Evolutionary conservation across 1,140 invertebrate genomes (phyloP).

Genomic region (Littorina saxatilis): DNA sequence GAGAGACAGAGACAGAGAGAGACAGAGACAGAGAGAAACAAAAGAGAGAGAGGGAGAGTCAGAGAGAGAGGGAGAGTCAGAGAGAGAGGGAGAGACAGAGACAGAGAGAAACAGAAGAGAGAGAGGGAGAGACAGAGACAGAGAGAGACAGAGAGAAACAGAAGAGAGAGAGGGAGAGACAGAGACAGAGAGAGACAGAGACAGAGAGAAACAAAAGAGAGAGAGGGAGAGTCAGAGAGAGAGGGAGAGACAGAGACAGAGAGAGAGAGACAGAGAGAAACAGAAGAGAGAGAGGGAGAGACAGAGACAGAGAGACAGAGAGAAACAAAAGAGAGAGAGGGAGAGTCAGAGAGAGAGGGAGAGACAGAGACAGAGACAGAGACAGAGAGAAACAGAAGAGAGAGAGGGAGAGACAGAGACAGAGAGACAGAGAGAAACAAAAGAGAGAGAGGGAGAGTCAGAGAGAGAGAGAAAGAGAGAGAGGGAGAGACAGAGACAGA

Average conservation of each 20-base stretch:
- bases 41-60: neutral
- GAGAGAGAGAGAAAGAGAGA: conserved; percentile 17
- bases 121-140: too few relatives aligned
- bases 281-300: neutral
- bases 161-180: too few relatives aligned
- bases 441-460: neutral
- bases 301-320: too few relatives aligned
- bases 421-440: neutral
- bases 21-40: too few relatives aligned
- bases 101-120: neutral
- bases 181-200: neutral
- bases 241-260: neutral
- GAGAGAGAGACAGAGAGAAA: neutral
- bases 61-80: neutral
- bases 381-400: neutral
- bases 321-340: neutral
- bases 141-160: neutral
- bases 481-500: conserved; percentile 12
- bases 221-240: neutral
- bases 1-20: neutral
- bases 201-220: neutral
- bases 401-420: neutral
- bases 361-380: neutral
- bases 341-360: conserved; percentile 14
- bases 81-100: neutral